Conservation (phyloP, 1,140 invertebrate species). For the Spodoptera litura region DNA sequence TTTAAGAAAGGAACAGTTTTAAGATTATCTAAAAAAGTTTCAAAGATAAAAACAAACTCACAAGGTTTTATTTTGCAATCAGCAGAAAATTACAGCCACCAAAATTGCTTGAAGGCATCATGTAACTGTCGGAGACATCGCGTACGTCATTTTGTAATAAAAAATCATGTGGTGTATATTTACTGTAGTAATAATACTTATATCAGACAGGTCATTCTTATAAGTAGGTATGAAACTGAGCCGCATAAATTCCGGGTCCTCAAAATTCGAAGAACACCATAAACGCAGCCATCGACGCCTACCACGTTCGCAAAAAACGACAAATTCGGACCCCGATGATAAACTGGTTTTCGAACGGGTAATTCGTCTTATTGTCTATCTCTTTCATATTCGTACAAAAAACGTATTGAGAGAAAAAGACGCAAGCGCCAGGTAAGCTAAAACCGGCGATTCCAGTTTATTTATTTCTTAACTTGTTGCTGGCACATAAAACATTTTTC, state of each 20-base stretch:
- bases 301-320: conserved; percentile 66
- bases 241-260: conserved; percentile 48
- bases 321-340: conserved; percentile 64
- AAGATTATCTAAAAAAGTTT: background rate
- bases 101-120: background rate
- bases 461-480: conserved; percentile 83
- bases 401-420: conserved; percentile 25
- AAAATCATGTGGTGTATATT: background rate
- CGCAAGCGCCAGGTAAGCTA: conserved; percentile 49
- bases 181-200: conserved; percentile 17
- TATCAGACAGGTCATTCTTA: conserved; percentile 19
- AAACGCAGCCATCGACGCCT: conserved; percentile 70
- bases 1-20: background rate
- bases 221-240: conserved; percentile 42
- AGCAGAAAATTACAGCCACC: conserved; percentile 1
- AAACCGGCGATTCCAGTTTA: conserved; percentile 70
- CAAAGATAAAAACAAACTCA: conserved; percentile 2
- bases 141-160: conserved; percentile 7
- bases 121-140: background rate
- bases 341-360: conserved; percentile 71
- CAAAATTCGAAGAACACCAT: conserved; percentile 64
- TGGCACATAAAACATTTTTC: conserved; percentile 74
- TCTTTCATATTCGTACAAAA: conserved; percentile 41
- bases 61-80: background rate
- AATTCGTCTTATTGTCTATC: conserved; percentile 63